Evolutionary conservation across 1,140 invertebrate species (phyloP).

Genomic region (Zaprionus gabonicus): DNA sequence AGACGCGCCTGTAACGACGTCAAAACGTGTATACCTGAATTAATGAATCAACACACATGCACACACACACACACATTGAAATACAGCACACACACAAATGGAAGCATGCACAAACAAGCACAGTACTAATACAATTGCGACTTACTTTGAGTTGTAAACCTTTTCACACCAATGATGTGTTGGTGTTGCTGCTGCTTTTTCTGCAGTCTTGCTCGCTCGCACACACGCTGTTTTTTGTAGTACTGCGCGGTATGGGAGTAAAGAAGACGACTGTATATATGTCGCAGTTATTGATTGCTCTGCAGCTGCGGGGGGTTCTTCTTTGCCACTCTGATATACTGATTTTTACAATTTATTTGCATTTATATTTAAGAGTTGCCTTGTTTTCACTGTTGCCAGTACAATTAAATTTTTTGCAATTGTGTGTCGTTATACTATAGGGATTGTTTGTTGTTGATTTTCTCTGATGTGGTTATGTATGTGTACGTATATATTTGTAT

Average conservation of each 20-base stretch:
- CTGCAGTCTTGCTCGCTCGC: constrained; percentile 49
- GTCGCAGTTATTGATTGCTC: constrained; percentile 74
- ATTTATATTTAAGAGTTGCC: constrained; percentile 65
- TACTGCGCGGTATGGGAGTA: constrained; percentile 49
- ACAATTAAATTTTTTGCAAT: constrained; percentile 61
- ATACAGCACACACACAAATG: constrained; percentile 4
- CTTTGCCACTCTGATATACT: constrained; percentile 72
- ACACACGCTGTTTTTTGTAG: constrained; percentile 32
- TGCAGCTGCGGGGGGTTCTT: constrained; percentile 62
- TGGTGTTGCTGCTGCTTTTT: constrained; percentile 42
- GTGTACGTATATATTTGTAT: constrained; percentile 46
- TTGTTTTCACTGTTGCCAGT: constrained; percentile 54
- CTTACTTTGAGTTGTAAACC: constrained; percentile 83
- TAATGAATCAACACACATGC: constrained; percentile 43
- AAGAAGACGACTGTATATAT: constrained; percentile 65
- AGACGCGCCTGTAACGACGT: constrained; percentile 20
- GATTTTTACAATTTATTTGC: constrained; percentile 62
- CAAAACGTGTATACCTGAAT: constrained; percentile 36
- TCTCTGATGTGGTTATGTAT: constrained; percentile 60
- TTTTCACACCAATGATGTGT: constrained; percentile 67
- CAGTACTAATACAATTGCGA: constrained; percentile 69
- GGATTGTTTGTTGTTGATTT: constrained; percentile 56
- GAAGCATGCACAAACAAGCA: constrained; percentile 10
- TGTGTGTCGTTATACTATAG: constrained; percentile 42
- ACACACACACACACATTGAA: constrained; percentile 3